phyloP scores from a whole-genome alignment of 2,888 invertebrate species.

The Muscina levida region DNA sequence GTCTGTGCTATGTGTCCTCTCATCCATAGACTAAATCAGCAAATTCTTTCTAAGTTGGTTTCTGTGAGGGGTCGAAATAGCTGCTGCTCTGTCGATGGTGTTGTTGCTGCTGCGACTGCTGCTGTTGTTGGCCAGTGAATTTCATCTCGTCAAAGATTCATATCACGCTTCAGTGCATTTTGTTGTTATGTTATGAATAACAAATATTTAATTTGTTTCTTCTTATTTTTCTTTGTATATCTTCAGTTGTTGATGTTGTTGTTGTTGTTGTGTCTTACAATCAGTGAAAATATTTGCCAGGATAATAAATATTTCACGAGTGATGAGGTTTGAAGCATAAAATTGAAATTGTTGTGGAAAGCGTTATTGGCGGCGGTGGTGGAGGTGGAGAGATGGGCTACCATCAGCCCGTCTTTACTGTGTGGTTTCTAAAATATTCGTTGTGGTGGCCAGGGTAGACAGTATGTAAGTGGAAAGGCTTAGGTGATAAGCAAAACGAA shows the following conservation, averaged over 20 bases:
- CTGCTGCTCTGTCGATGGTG: neutral
- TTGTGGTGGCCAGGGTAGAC: neutral
- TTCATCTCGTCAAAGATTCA: conserved; percentile 51
- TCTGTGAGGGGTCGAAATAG: no score
- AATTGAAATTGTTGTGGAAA: conserved; percentile 35
- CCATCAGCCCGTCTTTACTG: no score
- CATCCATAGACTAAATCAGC: conserved; percentile 5
- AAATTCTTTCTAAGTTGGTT: neutral
- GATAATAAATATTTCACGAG: conserved; percentile 51
- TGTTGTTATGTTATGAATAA: conserved; percentile 53
- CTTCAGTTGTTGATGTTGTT: neutral
- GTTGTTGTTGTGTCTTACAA: neutral
- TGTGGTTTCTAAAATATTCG: neutral
- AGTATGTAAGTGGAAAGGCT: conserved; percentile 21
- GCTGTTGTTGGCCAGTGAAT: neutral
- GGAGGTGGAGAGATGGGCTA: neutral
- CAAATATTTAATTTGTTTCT: conserved; percentile 55
- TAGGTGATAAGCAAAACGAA: conserved; percentile 32
- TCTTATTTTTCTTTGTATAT: conserved; percentile 5
- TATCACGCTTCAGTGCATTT: conserved; percentile 52
- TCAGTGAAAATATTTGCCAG: conserved; percentile 13
- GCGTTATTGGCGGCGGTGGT: neutral
- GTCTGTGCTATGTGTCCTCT: conserved; percentile 31
- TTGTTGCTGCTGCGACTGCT: no score
- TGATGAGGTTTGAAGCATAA: conserved; percentile 44